A percentile compares a stretch with the other conserved stretches of the same genome.
phyloP scores from a whole-genome alignment of 2,888 invertebrate species.

The Tachina fera region DNA sequence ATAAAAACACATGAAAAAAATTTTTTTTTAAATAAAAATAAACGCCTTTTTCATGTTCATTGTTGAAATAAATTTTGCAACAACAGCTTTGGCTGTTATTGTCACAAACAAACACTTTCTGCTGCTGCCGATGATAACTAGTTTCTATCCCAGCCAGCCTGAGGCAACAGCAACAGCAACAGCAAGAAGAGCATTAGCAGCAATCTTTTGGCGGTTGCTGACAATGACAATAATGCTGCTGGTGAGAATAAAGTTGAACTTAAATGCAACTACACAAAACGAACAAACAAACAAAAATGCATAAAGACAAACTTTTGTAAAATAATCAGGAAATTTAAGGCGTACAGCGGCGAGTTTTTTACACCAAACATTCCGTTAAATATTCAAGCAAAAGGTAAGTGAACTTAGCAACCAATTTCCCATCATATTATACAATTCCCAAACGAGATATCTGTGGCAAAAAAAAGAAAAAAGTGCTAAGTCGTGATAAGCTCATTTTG shows the following conservation, averaged over 20 bases:
- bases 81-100: slow-evolving; percentile 60
- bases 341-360: background rate
- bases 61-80: slow-evolving; percentile 55
- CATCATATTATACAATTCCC: no score
- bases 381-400: no score
- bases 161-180: slow-evolving; percentile 2
- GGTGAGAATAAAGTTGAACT: slow-evolving; percentile 26
- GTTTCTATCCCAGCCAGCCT: background rate
- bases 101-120: slow-evolving; percentile 47
- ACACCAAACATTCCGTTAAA: no score
- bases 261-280: background rate
- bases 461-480: no score
- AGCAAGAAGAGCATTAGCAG: slow-evolving; percentile 12
- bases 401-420: no score
- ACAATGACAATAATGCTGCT: slow-evolving; percentile 31
- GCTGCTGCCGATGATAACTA: slow-evolving; percentile 36
- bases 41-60: slow-evolving; percentile 69
- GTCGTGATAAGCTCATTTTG: no score
- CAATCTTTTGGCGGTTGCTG: slow-evolving; percentile 32
- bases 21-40: slow-evolving; percentile 1
- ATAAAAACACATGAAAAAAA: background rate
- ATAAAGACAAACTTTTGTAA: background rate
- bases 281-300: background rate
- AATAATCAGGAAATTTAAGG: background rate
- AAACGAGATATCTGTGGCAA: no score